Evolutionary conservation across 2,888 invertebrate genomes (phyloP).

Genomic region (Oxyteleia sp.): DNA sequence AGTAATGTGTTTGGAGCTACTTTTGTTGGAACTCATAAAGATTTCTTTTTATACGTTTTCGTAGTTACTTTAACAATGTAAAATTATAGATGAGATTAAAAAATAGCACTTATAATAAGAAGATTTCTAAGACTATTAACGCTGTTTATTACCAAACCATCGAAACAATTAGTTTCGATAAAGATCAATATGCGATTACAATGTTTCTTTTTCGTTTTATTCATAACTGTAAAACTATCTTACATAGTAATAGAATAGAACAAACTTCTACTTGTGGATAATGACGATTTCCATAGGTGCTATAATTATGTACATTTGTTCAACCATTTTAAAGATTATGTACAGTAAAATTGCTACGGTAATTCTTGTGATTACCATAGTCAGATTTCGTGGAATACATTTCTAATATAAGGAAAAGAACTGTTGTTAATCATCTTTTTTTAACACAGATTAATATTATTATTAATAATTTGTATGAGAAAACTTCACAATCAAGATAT

Average conservation of each 20-base stretch:
- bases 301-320: slow-evolving; percentile 31
- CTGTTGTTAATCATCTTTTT: too few species aligned
- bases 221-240: slow-evolving; percentile 44
- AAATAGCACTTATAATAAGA: background rate
- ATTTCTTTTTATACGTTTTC: slow-evolving; percentile 10
- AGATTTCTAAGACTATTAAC: slow-evolving; percentile 20
- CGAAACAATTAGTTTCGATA: slow-evolving; percentile 32
- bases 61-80: slow-evolving; percentile 11
- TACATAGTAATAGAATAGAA: slow-evolving; percentile 39
- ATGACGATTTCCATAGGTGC: slow-evolving; percentile 29
- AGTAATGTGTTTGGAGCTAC: slow-evolving; percentile 6
- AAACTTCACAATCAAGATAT: too few species aligned
- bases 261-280: slow-evolving; percentile 20
- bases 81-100: slow-evolving; percentile 20
- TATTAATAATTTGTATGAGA: too few species aligned
- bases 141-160: slow-evolving; percentile 15
- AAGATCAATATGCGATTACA: slow-evolving; percentile 30
- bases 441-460: too few species aligned
- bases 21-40: slow-evolving; percentile 12
- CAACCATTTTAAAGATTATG: slow-evolving; percentile 3
- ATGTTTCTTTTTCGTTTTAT: slow-evolving; percentile 39
- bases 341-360: slow-evolving; percentile 12
- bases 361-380: slow-evolving; percentile 8
- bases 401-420: background rate
- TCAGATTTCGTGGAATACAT: slow-evolving; percentile 14